Evolutionary conservation across 1,140 invertebrate genomes (phyloP), one percentile per base, ranked within the genome.

Genomic region (Steinernema khuongi): DNA sequence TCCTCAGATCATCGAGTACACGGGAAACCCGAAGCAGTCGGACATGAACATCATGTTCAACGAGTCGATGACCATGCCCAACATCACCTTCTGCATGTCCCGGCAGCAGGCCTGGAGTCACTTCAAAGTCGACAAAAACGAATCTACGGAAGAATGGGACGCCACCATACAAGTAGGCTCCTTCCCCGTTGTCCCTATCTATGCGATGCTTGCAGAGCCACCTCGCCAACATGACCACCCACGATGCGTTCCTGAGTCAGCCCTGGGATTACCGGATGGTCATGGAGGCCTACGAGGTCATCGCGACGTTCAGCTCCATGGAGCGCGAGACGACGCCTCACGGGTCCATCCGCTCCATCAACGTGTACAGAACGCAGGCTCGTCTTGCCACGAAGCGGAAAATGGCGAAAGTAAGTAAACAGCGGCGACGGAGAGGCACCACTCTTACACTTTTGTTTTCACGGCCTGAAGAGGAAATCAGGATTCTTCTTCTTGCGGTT

Each of bases 31-130:
- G n/a, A 77, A 78, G 29, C 32, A 41, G 43, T 74, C 77, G 19
- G 74, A 78, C 41, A 78, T 78, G 50, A 78, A 74, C 43, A 78
- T 78, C 22, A 68, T 77, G 1, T 78, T 78, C 68, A 78, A 78
- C 43, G 77, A 78, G 17, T 77, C 77, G 1, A 78, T 78, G 75
- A 78, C 68, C 1, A 74, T 78, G 77, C 77, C 77, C 22, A 78
- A 78, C 68, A 69, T 78, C 17, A 78, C 77, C 1, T 78, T 78
- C 68, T 78, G 77, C 68, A 78, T 78, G 76, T 74, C 76, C 18
- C 41, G 70, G 26, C 31, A 66, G n/a, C 76, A 77, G 68, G 77
- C 76, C 2, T 78, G 71, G 68, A 68, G 60, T 32, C 77, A 78
- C 69, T 78, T 78, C 29, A 78, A 78, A 44, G 19, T 78, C 29